Evolutionary conservation across 2,113 vertebrate species (phyloP), one percentile per base, ranked within the genome.

Genomic region (Corydoras sp.): DNA sequence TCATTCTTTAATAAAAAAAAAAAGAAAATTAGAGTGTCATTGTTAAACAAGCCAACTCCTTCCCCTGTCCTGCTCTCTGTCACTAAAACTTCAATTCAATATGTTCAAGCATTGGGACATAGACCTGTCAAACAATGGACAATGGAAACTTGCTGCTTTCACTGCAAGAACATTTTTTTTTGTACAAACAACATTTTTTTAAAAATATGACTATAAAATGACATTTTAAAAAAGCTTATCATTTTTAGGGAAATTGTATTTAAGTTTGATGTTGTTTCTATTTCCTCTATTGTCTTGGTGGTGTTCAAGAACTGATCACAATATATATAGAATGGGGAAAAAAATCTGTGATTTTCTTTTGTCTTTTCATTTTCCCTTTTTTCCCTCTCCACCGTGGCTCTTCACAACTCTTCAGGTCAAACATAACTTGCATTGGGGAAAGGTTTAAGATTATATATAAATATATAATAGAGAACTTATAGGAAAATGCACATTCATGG

Each of bases 401-500:
- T 92, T 94, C 90, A 94, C 90, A 92, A 90, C 92, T 96, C 92
- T 97, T 98, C 94, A 98, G 96, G 96, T 97, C 95, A 91, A 98
- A 95, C 92, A 93, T 92, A 94, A 91, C 92, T 94, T 95, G 92
- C 94, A 94, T 95, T 91, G 91, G 93, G 92, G 88, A 95, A 95
- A 97, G 92, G 93, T 95, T 95, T 95, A 94, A 97, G 91, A 97
- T 93, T 93, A 94, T 90, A 90, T 96, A 96, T 96, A 94, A 86
- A 89, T 89, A 91, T 90, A 91, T 90, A 88, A 89, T 89, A 91
- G 88, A 91, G 92, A 97, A 95, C 92, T 95, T 95, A 96, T 98
- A 98, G 95, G 94, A 97, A 97, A 94, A 97, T 96, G 95, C 95
- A 98, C 97, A 97, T 90, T 93, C 94, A 92, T 97, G 95, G 60